A percentile compares a stretch with the other conserved stretches of the same genome.
Evolutionary conservation across 2,113 vertebrate genomes (phyloP).

Genomic region (Carassius auratus): DNA sequence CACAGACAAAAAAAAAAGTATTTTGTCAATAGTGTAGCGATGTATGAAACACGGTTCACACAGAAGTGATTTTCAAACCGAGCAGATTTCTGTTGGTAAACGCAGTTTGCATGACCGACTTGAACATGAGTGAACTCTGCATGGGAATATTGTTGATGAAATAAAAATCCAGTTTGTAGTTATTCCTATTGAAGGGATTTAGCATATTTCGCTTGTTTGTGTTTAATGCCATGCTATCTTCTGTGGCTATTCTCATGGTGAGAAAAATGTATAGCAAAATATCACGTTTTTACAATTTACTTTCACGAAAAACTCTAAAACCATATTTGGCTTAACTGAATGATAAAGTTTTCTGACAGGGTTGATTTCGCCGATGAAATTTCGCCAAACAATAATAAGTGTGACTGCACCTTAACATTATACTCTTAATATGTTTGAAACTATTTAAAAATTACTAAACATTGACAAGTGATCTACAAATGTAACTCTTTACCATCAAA

Average conservation of each 20-base stretch:
- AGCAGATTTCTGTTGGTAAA: not conserved
- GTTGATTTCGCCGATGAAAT: not conserved
- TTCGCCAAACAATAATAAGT: not conserved
- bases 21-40: no score
- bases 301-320: not conserved
- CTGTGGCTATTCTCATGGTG: no score
- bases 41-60: no score
- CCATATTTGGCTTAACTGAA: not conserved
- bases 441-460: not conserved
- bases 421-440: not conserved
- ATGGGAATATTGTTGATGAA: not conserved
- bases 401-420: not conserved
- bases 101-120: not conserved
- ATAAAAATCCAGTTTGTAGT: not conserved
- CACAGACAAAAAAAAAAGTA: not conserved
- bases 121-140: not conserved
- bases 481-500: not conserved
- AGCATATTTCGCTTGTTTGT: no score
- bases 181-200: not conserved
- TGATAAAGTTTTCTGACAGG: no score
- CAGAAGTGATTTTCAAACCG: not conserved
- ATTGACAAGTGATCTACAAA: not conserved
- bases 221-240: no score
- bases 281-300: no score
- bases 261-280: no score